These are phyloP conservation scores for Microtus oregoni DNA, from an alignment of 2,113 vertebrate genomes.

Conservation along the genomic window DNA sequence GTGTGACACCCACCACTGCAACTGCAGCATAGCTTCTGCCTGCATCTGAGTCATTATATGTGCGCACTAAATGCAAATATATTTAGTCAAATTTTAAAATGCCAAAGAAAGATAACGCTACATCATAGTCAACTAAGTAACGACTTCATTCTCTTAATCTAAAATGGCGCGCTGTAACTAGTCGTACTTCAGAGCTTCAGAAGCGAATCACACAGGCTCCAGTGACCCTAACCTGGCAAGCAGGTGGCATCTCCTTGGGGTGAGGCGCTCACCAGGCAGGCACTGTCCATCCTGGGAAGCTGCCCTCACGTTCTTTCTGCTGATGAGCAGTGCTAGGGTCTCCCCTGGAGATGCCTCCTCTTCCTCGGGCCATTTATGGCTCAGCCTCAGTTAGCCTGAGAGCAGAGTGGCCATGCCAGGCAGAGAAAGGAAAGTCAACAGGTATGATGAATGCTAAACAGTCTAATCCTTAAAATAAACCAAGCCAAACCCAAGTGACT, in stretches of 20 bases:
- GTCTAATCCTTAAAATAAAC: not conserved
- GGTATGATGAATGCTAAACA: not conserved
- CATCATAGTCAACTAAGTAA: not conserved
- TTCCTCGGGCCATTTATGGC: not conserved
- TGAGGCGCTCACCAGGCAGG: not conserved
- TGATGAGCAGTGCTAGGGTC: not conserved
- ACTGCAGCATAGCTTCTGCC: not conserved
- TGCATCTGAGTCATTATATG: not conserved
- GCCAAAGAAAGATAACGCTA: not conserved
- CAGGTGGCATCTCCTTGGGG: not conserved
- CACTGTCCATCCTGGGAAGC: not conserved
- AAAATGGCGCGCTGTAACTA: not conserved
- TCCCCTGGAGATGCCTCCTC: not conserved
- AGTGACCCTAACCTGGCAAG: not conserved
- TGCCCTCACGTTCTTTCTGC: not conserved
- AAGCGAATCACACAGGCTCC: not conserved
- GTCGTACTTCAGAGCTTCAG: not conserved
- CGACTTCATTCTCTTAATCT: not conserved
- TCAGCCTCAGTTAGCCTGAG: not conserved
- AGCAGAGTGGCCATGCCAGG: not conserved
- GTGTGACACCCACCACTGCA: not conserved
- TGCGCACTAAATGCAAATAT: not conserved
- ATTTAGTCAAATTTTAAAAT: not conserved
- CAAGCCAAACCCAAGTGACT: not conserved
- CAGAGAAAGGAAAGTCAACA: not conserved